Evolutionary conservation across 2,113 vertebrate species (phyloP).

Genomic region (Hoplias malabaricus): DNA sequence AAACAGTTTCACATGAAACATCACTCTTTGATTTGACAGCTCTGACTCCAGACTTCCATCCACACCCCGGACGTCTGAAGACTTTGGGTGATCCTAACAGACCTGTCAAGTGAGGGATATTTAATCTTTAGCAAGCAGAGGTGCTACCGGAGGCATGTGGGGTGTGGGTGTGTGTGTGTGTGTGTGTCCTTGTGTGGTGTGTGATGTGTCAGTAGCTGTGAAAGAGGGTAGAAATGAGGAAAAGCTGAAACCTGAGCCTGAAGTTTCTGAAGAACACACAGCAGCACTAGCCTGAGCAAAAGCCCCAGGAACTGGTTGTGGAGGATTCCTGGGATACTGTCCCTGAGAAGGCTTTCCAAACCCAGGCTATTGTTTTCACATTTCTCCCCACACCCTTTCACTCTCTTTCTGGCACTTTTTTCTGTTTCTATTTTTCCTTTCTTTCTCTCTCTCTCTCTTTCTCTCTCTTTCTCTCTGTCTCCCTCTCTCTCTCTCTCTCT

Average conservation of each 20-base stretch:
- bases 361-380: slow-evolving; percentile 60
- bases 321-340: slow-evolving; percentile 76
- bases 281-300: slow-evolving; percentile 50
- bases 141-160: too few species aligned
- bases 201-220: background rate
- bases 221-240: slow-evolving; percentile 52
- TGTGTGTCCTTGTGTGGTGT: too few species aligned
- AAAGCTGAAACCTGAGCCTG: slow-evolving; percentile 68
- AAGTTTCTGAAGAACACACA: slow-evolving; percentile 46
- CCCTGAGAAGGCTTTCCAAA: slow-evolving; percentile 69
- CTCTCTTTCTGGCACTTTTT: too few species aligned
- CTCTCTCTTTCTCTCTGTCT: too few species aligned
- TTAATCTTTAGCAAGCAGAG: background rate
- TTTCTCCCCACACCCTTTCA: slow-evolving; percentile 57
- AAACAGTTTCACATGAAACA: too few species aligned
- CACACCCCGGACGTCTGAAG: background rate
- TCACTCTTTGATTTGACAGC: too few species aligned
- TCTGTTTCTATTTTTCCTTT: too few species aligned
- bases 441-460: too few species aligned
- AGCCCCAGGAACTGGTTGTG: slow-evolving; percentile 72
- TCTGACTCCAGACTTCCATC: too few species aligned
- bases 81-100: background rate
- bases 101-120: background rate
- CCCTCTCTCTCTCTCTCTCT: too few species aligned
- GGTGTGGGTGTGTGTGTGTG: too few species aligned